Conservation (phyloP, 2,797 vertebrate species). For the Sarcoramphus papa region DNA sequence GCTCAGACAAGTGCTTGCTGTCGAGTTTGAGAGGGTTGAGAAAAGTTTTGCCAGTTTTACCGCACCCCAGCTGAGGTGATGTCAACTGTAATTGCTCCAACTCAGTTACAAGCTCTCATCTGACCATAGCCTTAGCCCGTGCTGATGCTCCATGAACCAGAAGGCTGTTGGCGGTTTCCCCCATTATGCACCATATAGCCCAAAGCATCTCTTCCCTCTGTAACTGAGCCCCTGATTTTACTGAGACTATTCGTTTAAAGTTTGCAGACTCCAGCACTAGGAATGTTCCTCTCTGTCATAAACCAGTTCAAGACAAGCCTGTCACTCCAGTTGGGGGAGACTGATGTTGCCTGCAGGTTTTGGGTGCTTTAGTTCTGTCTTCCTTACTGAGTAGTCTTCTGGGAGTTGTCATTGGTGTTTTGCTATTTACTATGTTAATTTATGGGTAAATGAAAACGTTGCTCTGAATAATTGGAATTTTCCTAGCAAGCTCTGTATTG, state of each 20-base stretch:
- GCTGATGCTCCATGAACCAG: neutral
- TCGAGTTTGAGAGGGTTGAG: neutral
- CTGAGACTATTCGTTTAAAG: neutral
- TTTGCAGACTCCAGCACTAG: neutral
- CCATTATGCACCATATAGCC: neutral
- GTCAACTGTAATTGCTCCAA: neutral
- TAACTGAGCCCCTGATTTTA: neutral
- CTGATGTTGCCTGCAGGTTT: slow-evolving; percentile 35
- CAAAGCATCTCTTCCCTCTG: neutral
- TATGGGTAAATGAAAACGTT: neutral
- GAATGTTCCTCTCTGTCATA: neutral
- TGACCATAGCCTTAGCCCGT: neutral
- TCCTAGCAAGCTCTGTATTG: neutral
- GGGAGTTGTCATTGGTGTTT: slow-evolving; percentile 21
- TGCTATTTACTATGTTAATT: slow-evolving; percentile 31
- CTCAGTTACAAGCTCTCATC: neutral
- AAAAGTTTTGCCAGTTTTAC: neutral
- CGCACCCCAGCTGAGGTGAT: accelerated
- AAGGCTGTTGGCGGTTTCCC: neutral
- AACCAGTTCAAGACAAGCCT: slow-evolving; percentile 35
- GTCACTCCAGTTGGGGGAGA: slow-evolving; percentile 50
- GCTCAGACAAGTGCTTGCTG: neutral
- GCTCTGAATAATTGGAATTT: slow-evolving; percentile 11
- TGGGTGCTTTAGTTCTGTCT: slow-evolving; percentile 28
- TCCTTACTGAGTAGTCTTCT: neutral